phyloP scores from a whole-genome alignment of 2,797 vertebrate genomes.

The Micrastur ruficollis region DNA sequence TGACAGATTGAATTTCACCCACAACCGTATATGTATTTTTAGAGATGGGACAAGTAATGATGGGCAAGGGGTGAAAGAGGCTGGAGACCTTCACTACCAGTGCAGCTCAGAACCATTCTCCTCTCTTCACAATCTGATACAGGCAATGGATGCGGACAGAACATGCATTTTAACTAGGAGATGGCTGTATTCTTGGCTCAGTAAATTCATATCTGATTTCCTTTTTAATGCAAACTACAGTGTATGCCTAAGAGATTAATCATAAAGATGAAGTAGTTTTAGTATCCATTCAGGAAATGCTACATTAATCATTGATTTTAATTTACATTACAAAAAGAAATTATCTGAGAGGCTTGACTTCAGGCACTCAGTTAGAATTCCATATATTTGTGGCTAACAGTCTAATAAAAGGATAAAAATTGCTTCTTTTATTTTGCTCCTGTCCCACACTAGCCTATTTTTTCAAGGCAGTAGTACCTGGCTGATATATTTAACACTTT shows the following conservation, averaged over 20 bases:
- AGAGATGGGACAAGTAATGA: not conserved
- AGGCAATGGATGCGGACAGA: not conserved
- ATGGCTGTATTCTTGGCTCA: not conserved
- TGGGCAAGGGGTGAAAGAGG: not conserved
- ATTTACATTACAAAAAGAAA: conserved; percentile 11
- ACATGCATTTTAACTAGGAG: not conserved
- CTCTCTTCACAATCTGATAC: not conserved
- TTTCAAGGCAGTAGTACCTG: not conserved
- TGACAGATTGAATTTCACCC: not conserved
- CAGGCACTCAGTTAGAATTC: not conserved
- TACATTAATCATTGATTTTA: conserved; percentile 8
- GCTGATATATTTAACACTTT: not conserved
- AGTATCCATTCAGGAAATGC: not conserved
- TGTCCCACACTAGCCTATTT: not conserved
- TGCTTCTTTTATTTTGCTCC: not conserved
- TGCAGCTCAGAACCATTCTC: not conserved
- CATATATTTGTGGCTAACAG: not conserved
- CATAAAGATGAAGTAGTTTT: not conserved
- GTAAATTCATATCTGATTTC: not conserved
- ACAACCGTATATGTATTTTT: not conserved
- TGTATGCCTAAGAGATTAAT: not conserved
- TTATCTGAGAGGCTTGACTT: not conserved
- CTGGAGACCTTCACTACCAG: not conserved
- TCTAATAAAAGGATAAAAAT: not conserved
- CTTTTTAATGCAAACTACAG: not conserved